These are phyloP conservation scores for Synanthedon formicaeformis DNA, from an alignment of 2,888 invertebrate species.

Conservation along the genomic window DNA sequence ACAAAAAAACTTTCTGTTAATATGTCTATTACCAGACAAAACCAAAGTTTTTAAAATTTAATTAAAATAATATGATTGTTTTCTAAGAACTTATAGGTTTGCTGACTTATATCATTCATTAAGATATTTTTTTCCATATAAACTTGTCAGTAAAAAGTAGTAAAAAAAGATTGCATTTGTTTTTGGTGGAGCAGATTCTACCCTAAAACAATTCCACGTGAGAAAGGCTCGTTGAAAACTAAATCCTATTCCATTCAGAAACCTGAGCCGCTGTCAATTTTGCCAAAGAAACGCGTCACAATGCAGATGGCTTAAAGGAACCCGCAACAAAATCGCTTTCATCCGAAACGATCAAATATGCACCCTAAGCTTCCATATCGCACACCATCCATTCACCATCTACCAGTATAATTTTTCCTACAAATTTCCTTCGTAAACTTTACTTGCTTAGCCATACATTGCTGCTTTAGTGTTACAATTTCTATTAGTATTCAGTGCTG, in stretches of 20 bases:
- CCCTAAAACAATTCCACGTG: too few species aligned
- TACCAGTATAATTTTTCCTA: conserved; percentile 9
- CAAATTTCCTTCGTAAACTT: background rate
- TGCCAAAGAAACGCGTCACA: conserved; percentile 10
- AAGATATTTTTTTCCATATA: too few species aligned
- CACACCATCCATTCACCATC: conserved; percentile 32
- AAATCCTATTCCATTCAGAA: background rate
- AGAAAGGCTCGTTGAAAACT: background rate
- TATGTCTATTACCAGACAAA: too few species aligned
- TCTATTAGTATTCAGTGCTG: background rate
- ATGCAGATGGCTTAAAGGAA: conserved; percentile 16
- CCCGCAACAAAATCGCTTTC: conserved; percentile 19
- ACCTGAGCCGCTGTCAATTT: background rate
- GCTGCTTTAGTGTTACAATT: conserved; percentile 5
- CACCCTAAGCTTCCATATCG: conserved; percentile 48
- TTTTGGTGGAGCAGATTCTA: too few species aligned
- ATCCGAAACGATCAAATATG: conserved; percentile 56
- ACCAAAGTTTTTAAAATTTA: too few species aligned
- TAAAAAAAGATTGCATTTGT: too few species aligned
- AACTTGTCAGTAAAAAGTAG: too few species aligned
- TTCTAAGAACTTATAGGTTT: too few species aligned
- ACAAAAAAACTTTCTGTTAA: too few species aligned
- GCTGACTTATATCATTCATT: too few species aligned
- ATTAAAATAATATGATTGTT: too few species aligned
- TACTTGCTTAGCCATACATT: background rate